phyloP scores from a whole-genome alignment of 2,797 vertebrate genomes.

The Perodicticus potto region DNA sequence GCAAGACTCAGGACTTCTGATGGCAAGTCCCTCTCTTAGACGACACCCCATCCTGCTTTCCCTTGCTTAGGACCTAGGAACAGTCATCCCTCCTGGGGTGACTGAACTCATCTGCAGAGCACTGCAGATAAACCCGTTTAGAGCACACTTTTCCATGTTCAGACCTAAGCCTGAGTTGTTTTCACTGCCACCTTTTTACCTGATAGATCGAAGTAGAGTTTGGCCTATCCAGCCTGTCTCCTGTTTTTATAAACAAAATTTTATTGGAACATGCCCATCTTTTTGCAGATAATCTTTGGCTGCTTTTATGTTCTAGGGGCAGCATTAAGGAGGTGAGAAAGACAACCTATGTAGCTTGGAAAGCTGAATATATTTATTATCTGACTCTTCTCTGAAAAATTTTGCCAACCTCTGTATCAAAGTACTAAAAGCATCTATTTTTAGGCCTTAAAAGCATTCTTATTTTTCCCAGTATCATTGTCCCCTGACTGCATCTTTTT shows the following conservation, averaged over 20 bases:
- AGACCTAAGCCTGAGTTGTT: neutral
- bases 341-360: neutral
- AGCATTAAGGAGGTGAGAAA: neutral
- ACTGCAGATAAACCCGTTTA: neutral
- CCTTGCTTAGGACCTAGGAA: neutral
- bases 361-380: neutral
- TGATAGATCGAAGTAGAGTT: neutral
- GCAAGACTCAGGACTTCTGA: neutral
- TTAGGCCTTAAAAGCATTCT: neutral
- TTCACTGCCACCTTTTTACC: neutral
- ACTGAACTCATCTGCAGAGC: neutral
- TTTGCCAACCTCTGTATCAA: neutral
- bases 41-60: neutral
- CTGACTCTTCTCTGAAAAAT: too few relatives aligned
- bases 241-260: neutral
- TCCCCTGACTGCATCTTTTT: neutral
- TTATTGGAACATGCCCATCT: neutral
- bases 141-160: neutral
- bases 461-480: accelerated
- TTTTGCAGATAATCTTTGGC: neutral
- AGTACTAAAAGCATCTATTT: neutral
- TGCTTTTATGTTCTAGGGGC: neutral
- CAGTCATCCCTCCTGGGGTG: neutral
- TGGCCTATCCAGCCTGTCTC: neutral
- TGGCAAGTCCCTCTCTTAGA: neutral